phyloP scores from a whole-genome alignment of 1,140 invertebrate genomes.

The Helicoverpa zea region DNA sequence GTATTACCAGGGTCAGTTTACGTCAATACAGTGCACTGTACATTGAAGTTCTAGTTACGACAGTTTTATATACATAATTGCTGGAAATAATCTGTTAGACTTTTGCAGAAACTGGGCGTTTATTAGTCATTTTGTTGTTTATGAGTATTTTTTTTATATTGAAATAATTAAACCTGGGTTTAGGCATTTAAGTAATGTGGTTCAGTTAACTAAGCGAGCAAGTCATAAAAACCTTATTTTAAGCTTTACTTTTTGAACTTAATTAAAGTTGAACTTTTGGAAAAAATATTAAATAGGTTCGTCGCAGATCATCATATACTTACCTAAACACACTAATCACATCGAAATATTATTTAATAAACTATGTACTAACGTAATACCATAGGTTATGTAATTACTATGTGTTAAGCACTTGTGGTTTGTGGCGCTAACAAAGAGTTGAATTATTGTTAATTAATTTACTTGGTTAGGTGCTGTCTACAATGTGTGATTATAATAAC shows the following conservation, averaged over 20 bases:
- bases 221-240: too few species aligned
- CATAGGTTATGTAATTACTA: conserved; percentile 34
- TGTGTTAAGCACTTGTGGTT: conserved; percentile 46
- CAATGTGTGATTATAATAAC: conserved; percentile 12
- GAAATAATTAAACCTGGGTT: background rate
- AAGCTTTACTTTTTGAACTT: too few species aligned
- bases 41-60: conserved; percentile 18
- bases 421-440: conserved; percentile 43
- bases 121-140: conserved; percentile 14
- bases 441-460: conserved; percentile 45
- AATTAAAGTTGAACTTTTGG: too few species aligned
- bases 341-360: background rate
- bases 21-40: conserved; percentile 46
- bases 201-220: too few species aligned
- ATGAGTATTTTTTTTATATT: background rate
- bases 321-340: too few species aligned
- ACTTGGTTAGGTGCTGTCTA: conserved; percentile 16
- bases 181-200: too few species aligned
- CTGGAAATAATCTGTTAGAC: conserved; percentile 7
- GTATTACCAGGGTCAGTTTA: conserved; percentile 47
- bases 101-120: background rate
- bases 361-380: background rate
- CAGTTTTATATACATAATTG: conserved; percentile 15
- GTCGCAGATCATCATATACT: too few species aligned
- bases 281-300: too few species aligned